Conservation (phyloP, 2,888 invertebrate genomes). For the Lydus trimaculatus region DNA sequence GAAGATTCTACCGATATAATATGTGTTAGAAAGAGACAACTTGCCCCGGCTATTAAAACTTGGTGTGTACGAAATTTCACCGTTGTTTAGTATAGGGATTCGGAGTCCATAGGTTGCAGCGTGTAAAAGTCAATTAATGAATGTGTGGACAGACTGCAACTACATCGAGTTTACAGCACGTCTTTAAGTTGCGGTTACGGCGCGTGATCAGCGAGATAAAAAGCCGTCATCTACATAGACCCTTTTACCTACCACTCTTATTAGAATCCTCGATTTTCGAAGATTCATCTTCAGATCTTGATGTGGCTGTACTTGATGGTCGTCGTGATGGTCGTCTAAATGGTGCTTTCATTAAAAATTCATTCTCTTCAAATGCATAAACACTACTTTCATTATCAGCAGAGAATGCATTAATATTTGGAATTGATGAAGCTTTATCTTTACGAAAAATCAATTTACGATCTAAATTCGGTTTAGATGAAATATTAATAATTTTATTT, state of each 20-base stretch:
- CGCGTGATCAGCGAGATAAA: too few relatives aligned
- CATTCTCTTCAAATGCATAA: conserved; percentile 74
- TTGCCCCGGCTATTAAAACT: too few relatives aligned
- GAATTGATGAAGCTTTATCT: conserved; percentile 58
- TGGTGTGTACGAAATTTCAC: too few relatives aligned
- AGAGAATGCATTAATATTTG: conserved; percentile 68
- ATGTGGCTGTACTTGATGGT: conserved; percentile 61
- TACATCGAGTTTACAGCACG: too few relatives aligned
- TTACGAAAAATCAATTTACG: conserved; percentile 66
- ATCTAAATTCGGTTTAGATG: conserved; percentile 52
- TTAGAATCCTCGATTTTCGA: conserved; percentile 52
- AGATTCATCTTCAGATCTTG: conserved; percentile 60
- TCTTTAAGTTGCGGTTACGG: too few relatives aligned
- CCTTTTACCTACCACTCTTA: conserved; percentile 43
- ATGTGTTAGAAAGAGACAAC: too few relatives aligned
- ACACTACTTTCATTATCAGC: conserved; percentile 75
- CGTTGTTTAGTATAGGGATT: too few relatives aligned
- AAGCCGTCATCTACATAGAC: too few relatives aligned
- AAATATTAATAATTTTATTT: conserved; percentile 14
- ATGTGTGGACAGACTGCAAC: too few relatives aligned
- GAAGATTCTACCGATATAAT: too few relatives aligned
- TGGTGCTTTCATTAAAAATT: conserved; percentile 65
- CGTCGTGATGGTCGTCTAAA: conserved; percentile 64
- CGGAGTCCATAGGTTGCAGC: too few relatives aligned
- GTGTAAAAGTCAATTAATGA: too few relatives aligned